A percentile compares a stretch with the other conserved stretches of the same genome.
Evolutionary conservation across 2,888 invertebrate species (phyloP).

Genomic region (Teleogryllus oceanicus): DNA sequence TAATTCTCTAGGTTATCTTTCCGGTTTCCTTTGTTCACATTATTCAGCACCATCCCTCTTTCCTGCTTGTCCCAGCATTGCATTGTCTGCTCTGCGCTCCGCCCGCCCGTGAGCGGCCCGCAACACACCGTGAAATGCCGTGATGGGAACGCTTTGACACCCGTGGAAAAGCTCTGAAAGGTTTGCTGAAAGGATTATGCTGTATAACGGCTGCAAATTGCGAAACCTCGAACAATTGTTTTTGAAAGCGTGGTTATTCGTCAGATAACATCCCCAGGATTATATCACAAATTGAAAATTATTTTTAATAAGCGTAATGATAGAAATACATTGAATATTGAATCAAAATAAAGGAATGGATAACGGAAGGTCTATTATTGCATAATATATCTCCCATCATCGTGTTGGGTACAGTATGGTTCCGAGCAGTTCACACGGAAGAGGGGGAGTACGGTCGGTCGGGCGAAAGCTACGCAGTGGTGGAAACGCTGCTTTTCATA

Average conservation of each 20-base stretch:
- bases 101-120: background rate
- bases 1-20: too few species aligned
- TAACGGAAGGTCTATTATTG: background rate
- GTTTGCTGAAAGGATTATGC: slow-evolving; percentile 18
- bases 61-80: too few species aligned
- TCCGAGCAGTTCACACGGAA: background rate
- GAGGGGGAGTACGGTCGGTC: background rate
- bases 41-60: too few species aligned
- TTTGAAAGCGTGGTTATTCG: slow-evolving; percentile 18
- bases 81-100: too few species aligned
- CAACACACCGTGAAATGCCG: slow-evolving; percentile 9
- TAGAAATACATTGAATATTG: slow-evolving; percentile 18
- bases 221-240: background rate
- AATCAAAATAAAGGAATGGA: background rate
- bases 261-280: background rate
- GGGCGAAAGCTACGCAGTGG: background rate
- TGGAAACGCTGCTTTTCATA: background rate
- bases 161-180: slow-evolving; percentile 18
- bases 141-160: background rate
- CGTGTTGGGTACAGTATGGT: background rate
- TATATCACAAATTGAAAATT: background rate
- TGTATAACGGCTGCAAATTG: slow-evolving; percentile 1
- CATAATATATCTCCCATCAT: background rate
- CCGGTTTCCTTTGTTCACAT: too few species aligned
- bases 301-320: slow-evolving; percentile 2